Conservation (phyloP, 1,140 invertebrate genomes). For the Diorhabda elongata region DNA sequence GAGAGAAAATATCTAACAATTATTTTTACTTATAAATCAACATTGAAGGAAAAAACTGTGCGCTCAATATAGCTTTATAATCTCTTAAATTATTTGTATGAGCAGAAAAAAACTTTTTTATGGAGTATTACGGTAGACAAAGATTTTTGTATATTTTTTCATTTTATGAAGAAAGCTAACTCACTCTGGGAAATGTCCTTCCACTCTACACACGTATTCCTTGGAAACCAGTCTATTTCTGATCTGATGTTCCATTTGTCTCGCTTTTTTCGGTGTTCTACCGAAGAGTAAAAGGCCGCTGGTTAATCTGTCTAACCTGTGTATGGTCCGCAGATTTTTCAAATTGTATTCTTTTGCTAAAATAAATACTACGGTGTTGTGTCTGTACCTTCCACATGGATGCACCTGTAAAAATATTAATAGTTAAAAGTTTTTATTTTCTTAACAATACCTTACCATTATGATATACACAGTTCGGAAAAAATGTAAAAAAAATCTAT, state of each 20-base stretch:
- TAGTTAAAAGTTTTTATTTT: too few relatives aligned
- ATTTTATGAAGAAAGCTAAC: conserved; percentile 42
- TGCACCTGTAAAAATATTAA: conserved; percentile 69
- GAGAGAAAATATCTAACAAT: too few relatives aligned
- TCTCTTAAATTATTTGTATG: too few relatives aligned
- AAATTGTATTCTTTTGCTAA: conserved; percentile 93
- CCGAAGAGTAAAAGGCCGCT: conserved; percentile 93
- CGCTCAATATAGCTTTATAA: too few relatives aligned
- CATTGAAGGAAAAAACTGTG: too few relatives aligned
- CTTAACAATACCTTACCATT: too few relatives aligned
- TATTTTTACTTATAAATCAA: too few relatives aligned
- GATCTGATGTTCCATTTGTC: conserved; percentile 92
- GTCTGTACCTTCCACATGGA: conserved; percentile 92
- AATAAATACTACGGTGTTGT: conserved; percentile 95
- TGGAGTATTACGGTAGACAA: too few relatives aligned
- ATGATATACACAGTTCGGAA: too few relatives aligned
- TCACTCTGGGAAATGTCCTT: conserved; percentile 94
- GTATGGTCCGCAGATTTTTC: conserved; percentile 89
- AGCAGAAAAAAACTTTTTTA: too few relatives aligned
- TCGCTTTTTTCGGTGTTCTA: conserved; percentile 84
- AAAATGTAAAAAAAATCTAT: too few relatives aligned
- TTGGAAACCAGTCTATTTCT: conserved; percentile 87
- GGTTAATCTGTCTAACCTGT: conserved; percentile 87
- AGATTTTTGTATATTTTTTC: too few relatives aligned
- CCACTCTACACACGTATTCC: conserved; percentile 95